phyloP scores from a whole-genome alignment of 2,797 vertebrate genomes.

The Hybognathus amarus region DNA sequence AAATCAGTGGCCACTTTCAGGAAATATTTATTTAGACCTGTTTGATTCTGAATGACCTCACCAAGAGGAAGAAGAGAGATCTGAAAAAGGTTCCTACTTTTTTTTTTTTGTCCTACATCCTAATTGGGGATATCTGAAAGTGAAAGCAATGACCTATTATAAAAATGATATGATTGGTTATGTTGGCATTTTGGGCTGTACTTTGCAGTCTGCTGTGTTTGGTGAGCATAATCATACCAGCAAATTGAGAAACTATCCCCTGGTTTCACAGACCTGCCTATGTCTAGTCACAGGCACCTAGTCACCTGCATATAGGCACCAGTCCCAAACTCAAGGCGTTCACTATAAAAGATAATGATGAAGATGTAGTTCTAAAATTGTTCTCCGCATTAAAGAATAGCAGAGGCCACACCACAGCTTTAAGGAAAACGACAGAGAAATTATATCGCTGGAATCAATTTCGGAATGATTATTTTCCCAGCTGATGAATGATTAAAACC shows the following conservation, averaged over 20 bases:
- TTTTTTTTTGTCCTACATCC: not conserved
- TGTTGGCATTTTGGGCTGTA: not conserved
- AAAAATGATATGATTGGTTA: not conserved
- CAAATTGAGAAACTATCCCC: not conserved
- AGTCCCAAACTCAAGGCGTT: too few species aligned
- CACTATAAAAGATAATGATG: too few species aligned
- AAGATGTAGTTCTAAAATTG: too few species aligned
- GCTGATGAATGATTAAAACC: too few species aligned
- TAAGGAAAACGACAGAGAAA: too few species aligned
- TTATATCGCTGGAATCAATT: too few species aligned
- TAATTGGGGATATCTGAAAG: not conserved
- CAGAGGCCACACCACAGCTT: too few species aligned
- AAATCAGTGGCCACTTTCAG: conserved; percentile 9
- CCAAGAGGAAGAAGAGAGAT: not conserved
- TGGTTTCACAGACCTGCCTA: too few species aligned
- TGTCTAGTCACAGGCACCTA: too few species aligned
- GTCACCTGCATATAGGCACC: too few species aligned
- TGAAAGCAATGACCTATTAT: not conserved
- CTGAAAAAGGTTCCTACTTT: not conserved
- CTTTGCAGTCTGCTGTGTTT: not conserved
- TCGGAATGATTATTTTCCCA: too few species aligned
- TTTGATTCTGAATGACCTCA: conserved; percentile 1
- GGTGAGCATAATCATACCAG: not conserved
- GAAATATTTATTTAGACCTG: not conserved
- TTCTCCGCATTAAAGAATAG: too few species aligned